Evolutionary conservation across 2,888 invertebrate genomes (phyloP).

Genomic region (Carpatolechia fugitivella): DNA sequence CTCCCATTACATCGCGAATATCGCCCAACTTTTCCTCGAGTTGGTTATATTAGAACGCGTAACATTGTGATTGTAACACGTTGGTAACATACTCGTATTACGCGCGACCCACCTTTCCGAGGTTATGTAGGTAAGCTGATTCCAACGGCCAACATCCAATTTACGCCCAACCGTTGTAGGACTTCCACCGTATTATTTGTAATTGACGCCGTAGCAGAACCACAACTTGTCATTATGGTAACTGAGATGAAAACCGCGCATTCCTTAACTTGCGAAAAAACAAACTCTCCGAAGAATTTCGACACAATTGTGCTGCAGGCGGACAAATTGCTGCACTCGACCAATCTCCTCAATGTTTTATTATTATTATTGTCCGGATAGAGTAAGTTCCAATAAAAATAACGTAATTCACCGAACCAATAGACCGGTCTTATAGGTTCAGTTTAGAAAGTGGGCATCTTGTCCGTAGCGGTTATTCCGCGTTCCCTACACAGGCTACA

Average conservation of each 20-base stretch:
- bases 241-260: slow-evolving; percentile 43
- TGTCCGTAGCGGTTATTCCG: slow-evolving; percentile 71
- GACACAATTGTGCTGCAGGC: slow-evolving; percentile 18
- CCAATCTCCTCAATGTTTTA: slow-evolving; percentile 64
- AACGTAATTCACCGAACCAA: slow-evolving; percentile 65
- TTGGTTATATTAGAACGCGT: background rate
- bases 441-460: slow-evolving; percentile 78
- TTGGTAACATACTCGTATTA: slow-evolving; percentile 33
- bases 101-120: slow-evolving; percentile 56
- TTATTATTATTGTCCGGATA: slow-evolving; percentile 56
- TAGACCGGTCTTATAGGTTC: slow-evolving; percentile 66
- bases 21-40: background rate
- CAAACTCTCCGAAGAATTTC: slow-evolving; percentile 36
- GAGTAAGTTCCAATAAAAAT: slow-evolving; percentile 65
- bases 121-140: slow-evolving; percentile 56
- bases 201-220: slow-evolving; percentile 70
- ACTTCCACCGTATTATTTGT: slow-evolving; percentile 68
- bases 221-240: slow-evolving; percentile 57
- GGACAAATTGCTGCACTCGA: slow-evolving; percentile 50
- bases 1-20: slow-evolving; percentile 8
- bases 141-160: slow-evolving; percentile 70
- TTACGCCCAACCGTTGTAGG: slow-evolving; percentile 58
- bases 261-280: slow-evolving; percentile 41
- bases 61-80: background rate
- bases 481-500: slow-evolving; percentile 64